Conservation (phyloP, 2,888 invertebrate genomes). For the Notodonta dromedarius region DNA sequence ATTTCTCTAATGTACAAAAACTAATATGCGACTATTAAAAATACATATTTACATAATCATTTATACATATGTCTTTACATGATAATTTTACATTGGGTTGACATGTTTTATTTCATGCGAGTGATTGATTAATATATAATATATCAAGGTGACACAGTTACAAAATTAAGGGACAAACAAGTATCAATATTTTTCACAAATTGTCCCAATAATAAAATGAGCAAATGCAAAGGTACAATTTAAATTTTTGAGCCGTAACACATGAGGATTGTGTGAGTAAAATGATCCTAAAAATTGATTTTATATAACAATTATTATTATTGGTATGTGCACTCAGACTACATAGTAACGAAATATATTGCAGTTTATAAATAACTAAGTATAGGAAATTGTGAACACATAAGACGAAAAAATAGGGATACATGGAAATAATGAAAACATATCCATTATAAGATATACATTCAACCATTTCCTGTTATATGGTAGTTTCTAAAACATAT, state of each 20-base stretch:
- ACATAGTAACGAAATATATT: not conserved
- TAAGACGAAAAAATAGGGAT: not conserved
- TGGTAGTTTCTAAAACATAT: not conserved
- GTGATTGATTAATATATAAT: slow-evolving; percentile 29
- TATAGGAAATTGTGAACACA: slow-evolving; percentile 19
- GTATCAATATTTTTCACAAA: slow-evolving; percentile 23
- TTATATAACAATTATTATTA: slow-evolving; percentile 43
- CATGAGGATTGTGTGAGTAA: slow-evolving; percentile 28
- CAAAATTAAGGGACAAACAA: slow-evolving; percentile 24
- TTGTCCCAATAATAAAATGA: slow-evolving; percentile 46
- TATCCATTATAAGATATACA: not conserved
- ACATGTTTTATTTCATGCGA: slow-evolving; percentile 22
- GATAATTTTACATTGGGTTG: slow-evolving; percentile 51
- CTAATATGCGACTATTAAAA: slow-evolving; percentile 56
- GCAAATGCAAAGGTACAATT: slow-evolving; percentile 73
- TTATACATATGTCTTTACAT: slow-evolving; percentile 57
- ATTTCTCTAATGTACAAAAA: slow-evolving; percentile 67
- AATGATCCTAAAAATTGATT: slow-evolving; percentile 48
- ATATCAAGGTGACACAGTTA: not conserved
- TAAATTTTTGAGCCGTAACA: slow-evolving; percentile 52
- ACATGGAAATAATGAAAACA: not conserved
- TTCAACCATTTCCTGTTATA: not conserved
- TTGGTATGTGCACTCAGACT: not conserved
- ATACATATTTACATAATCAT: slow-evolving; percentile 64
- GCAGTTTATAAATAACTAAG: not conserved